Percentiles rank a stretch among this genome's conserved stretches.
phyloP scores from a whole-genome alignment of 2,113 vertebrate species.

The Pica pica region DNA sequence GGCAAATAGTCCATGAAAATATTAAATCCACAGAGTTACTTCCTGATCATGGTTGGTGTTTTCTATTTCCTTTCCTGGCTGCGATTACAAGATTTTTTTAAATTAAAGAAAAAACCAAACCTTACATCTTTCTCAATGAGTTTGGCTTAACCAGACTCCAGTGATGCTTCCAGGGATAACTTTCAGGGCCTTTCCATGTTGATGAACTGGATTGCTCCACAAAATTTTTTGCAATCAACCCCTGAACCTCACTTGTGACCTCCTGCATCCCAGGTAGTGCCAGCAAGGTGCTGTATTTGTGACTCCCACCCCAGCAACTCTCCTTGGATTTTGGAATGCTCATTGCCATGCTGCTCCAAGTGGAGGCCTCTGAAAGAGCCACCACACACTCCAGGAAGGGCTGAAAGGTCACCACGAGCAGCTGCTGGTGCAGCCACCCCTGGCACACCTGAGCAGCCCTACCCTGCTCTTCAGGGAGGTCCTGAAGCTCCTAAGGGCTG shows the following conservation, averaged over 20 bases:
- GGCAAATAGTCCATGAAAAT: neutral
- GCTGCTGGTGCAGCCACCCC: neutral
- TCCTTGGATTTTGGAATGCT: neutral
- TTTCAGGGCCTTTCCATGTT: neutral
- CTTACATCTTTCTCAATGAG: neutral
- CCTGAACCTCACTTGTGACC: neutral
- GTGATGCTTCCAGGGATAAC: neutral
- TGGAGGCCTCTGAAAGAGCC: neutral
- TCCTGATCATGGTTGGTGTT: neutral
- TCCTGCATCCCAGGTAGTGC: neutral
- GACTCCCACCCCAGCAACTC: neutral
- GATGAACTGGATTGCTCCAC: neutral
- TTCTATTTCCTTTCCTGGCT: neutral
- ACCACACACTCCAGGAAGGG: neutral
- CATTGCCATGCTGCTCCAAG: neutral
- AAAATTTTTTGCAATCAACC: neutral
- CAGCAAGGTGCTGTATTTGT: neutral
- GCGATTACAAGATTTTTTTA: neutral
- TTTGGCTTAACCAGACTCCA: neutral
- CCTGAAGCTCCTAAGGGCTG: neutral
- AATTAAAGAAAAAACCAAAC: neutral
- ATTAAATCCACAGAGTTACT: neutral
- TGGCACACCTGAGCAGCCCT: neutral
- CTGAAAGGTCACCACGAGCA: neutral
- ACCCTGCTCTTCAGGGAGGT: neutral